Evolutionary conservation across 2,888 invertebrate genomes (phyloP), one percentile per base, ranked within the genome.

Genomic region (Acanthosoma haemorrhoidale): DNA sequence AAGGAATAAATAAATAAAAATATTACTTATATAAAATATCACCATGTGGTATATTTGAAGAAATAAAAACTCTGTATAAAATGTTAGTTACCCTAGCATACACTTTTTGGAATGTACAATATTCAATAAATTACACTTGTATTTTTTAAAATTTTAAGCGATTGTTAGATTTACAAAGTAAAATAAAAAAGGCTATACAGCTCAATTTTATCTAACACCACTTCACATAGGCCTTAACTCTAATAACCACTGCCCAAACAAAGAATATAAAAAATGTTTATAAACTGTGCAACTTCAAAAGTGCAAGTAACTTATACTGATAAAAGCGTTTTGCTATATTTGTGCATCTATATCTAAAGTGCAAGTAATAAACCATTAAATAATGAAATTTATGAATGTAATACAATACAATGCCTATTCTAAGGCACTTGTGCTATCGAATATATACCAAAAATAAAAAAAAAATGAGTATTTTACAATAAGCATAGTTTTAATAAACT

Each of bases 381-480:
- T 41, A 43, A 43, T 38, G 29, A 31, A 15, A 4, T 64, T 64
- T 64, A 38, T 41, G 64, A 68, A 73, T 71, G 71, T 72, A 64
- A 73, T 71, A 74, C 72, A 73, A 72, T 74, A 75, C 76, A 75
- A 76, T 77, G 76, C 77, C 77, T 77, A 74, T 71, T 75, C 73
- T 77, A 77, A 77, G 77, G 77, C 77, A 77, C 77, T 77, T 76
- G 77, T 77, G 77, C 77, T 76, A 75, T 74, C 61, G 75, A 72
- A 75, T 73, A 69, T 66, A 66, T 70, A 18, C 25, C 29, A 43
- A 31, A 69, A 68, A 72, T 68, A 69, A 29, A 16, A 31, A 31
- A 34, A 59, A 59, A 16, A 34, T 11, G 32, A 32, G 16, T 59
- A 59, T 34, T 34, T 59, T 32, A 32, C 31, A 59, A 32, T 18